These are phyloP conservation scores for Camptogramma bilineatum DNA, from an alignment of 2,888 invertebrate species.

Conservation along the genomic window DNA sequence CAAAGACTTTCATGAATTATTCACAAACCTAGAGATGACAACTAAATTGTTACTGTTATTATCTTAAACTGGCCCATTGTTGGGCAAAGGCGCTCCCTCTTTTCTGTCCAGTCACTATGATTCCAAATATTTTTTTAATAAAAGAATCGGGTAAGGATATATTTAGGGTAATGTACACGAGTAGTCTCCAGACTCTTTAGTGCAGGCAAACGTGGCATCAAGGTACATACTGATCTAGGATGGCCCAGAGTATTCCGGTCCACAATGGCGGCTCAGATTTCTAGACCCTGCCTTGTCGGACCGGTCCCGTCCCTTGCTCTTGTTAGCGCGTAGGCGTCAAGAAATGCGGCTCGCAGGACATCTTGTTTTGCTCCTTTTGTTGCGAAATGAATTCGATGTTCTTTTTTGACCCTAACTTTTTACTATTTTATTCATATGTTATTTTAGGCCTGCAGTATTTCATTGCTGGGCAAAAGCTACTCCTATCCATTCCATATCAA, in stretches of 20 bases:
- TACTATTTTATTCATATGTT: too few relatives aligned
- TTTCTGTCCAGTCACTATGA: too few relatives aligned
- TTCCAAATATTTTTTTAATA: too few relatives aligned
- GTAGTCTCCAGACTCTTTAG: not conserved
- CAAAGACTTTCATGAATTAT: not conserved
- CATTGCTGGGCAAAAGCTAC: too few relatives aligned
- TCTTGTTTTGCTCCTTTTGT: constrained; percentile 24
- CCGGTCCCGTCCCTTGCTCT: constrained; percentile 59
- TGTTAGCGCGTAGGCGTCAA: constrained; percentile 52
- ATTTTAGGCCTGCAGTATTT: not conserved
- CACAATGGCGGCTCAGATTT: constrained; percentile 74
- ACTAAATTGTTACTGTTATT: too few relatives aligned
- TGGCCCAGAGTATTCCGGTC: constrained; percentile 60
- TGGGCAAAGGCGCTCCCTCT: too few relatives aligned
- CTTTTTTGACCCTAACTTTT: constrained; percentile 9
- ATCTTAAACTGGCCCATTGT: too few relatives aligned
- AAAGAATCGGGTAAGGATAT: not conserved
- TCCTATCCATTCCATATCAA: too few relatives aligned
- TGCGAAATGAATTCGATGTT: constrained; percentile 19
- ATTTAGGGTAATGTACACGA: not conserved
- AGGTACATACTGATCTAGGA: constrained; percentile 22
- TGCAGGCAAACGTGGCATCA: not conserved
- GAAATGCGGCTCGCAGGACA: constrained; percentile 37
- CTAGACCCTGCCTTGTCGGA: constrained; percentile 59
- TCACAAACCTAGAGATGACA: not conserved